Conservation (phyloP, 2,888 invertebrate genomes). For the Nowickia ferox region DNA sequence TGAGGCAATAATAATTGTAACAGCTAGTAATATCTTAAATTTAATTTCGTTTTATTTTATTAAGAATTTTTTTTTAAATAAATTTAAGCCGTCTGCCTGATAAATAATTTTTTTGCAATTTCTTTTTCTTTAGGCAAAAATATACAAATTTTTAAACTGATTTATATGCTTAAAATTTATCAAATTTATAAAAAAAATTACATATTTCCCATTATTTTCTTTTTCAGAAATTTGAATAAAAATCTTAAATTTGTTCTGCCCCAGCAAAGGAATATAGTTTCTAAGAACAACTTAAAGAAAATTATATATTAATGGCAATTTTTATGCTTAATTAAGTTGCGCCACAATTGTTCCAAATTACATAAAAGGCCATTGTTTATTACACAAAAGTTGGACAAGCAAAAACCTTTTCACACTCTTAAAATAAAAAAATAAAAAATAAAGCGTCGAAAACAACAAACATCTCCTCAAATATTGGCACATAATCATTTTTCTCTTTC, state of each 20-base stretch:
- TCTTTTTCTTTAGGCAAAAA: not conserved
- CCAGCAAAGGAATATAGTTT: slow-evolving; percentile 36
- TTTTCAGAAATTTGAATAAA: not conserved
- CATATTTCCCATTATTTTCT: not conserved
- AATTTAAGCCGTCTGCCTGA: not conserved
- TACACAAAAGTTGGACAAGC: slow-evolving; percentile 25
- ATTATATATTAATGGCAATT: slow-evolving; percentile 64
- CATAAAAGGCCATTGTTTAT: slow-evolving; percentile 40
- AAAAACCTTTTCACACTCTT: slow-evolving; percentile 65
- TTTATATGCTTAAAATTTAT: slow-evolving; percentile 49
- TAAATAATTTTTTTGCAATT: not conserved
- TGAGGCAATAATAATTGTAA: slow-evolving; percentile 1
- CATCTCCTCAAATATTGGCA: slow-evolving; percentile 53
- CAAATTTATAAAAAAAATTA: not conserved
- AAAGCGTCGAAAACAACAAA: not conserved
- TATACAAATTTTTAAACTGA: slow-evolving; percentile 22
- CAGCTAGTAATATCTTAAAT: slow-evolving; percentile 4
- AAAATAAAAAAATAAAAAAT: not conserved
- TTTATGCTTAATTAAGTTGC: slow-evolving; percentile 69
- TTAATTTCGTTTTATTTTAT: not conserved
- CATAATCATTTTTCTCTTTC: slow-evolving; percentile 18
- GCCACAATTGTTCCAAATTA: slow-evolving; percentile 62
- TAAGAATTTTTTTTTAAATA: not conserved
- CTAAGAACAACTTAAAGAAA: slow-evolving; percentile 51
- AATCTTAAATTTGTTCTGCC: slow-evolving; percentile 34